Evolutionary conservation across 2,888 invertebrate genomes (phyloP), one percentile per base, ranked within the genome.

Genomic region (Melinopterus prodromus): DNA sequence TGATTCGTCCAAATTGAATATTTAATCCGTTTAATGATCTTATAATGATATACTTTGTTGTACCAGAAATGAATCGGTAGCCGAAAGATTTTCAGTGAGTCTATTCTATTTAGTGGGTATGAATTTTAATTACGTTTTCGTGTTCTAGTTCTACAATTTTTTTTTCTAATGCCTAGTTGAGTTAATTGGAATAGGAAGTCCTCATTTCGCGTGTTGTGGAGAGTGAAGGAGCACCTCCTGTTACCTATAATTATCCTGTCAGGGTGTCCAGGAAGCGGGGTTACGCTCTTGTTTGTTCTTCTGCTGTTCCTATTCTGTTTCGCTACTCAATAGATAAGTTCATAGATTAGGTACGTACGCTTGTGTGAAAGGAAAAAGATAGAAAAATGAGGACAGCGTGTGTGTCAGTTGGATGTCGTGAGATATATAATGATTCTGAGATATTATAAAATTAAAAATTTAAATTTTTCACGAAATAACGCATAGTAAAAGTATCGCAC

Each of bases 191-290:
- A 53, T 53, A 53, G 53, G 53, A 53, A 2, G 53, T 53, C 9
- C 53, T 53, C 53, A 53, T 53, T 53, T 53, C 53, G 53, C 53
- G 53, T 53, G 53, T 53, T 53, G 53, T 53, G 7, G 2, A 26
- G 26, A 26, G 53, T 4, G 9, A 12, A 53, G 53, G 53, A 53
- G 9, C 12, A 53, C 53, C 53, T 53, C 12, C 53, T 53, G 53
- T 53, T 53, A 53, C 53, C 53, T 53, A 53, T 53, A 53, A 53
- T 53, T 53, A 53, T 53, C 53, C 53, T 53, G 53, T 53, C 53
- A 53, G 53, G 53, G 5, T 53, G 53, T 53, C 53, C 53, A 53
- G 53, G 53, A 53, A 53, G 12, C 53, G 53, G 7, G 53, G 53
- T 53, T 53, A 53, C 53, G 53, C 9, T 53, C 53, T 53, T 53